Base-by-base conservation (phyloP, 1,140 invertebrate genomes). In the Ceratoteleas bidentatus region DNA sequence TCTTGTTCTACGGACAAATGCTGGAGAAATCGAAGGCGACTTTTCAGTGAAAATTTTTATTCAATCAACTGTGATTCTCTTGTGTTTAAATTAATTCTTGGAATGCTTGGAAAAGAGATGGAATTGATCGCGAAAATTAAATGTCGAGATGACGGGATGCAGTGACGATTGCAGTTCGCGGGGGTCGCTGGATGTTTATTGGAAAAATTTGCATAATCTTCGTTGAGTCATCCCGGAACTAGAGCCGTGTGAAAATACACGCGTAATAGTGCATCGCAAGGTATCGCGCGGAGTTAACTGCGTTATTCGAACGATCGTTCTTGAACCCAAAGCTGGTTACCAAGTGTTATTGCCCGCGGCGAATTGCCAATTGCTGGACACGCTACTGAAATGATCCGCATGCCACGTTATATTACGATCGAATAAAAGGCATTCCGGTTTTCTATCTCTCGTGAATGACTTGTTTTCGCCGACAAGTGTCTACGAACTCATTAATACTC, bases 241-340 rank as follows among this genome's bases (percentile, higher is more conserved):
- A 54, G 52, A 45, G 13, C n/a, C 64, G 53, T 33, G 62, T 66
- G 73, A 61, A 66, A 68, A 66, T 53, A 11, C 49, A 66, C 72
- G 61, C 53, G 34, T 66, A 75, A 75, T 54, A 16, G 40, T 47
- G 13, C 52, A 60, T 64, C 58, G 6, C 33, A 52, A 57, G 54
- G 47, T 45, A 66, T 75, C 54, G 47, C 16, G 6, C 15, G 50
- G 38, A 49, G 38, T 73, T 73, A 54, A 49, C 49, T 47, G 50
- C 62, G 38, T 38, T 40, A 40, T 58, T 45, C 14, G 54, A 75
- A 60, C 54, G 72, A 60, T 75, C 72, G 72, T 66, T 75, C 72
- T 75, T 75, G 72, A 75, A 75, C 72, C 38, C 61, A 60, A 60
- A 52, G 54, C 72, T 75, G 61, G 50, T 75, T 66, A 66, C 62